Conservation (phyloP, 2,113 vertebrate genomes). For the Phalacrocorax aristotelis region DNA sequence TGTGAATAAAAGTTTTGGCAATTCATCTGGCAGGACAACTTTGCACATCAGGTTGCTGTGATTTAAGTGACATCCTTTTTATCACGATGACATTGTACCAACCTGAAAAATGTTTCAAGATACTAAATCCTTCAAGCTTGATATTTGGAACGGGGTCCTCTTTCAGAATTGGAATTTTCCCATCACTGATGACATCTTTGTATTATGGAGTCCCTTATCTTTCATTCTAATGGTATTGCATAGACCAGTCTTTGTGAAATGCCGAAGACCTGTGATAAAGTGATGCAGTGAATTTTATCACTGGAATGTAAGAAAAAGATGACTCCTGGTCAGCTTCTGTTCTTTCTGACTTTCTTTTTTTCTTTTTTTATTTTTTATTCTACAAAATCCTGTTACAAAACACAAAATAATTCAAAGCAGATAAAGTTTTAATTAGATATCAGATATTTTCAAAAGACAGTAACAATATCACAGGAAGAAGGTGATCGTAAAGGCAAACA, state of each 20-base stretch:
- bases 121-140: conserved; percentile 56
- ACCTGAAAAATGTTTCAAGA: conserved; percentile 60
- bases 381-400: background rate
- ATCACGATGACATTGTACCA: conserved; percentile 45
- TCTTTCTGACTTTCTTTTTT: background rate
- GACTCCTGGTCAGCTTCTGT: background rate
- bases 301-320: background rate
- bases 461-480: background rate
- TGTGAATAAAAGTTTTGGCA: background rate
- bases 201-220: conserved; percentile 47
- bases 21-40: background rate
- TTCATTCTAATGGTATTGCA: conserved; percentile 43
- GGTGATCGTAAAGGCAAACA: background rate
- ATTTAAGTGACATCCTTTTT: conserved; percentile 54
- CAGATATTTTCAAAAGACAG: conserved; percentile 3
- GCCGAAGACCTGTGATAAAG: conserved; percentile 44
- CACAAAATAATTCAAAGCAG: background rate
- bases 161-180: conserved; percentile 53
- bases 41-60: conserved; percentile 21
- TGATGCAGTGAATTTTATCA: conserved; percentile 42
- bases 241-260: conserved; percentile 26
- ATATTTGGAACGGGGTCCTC: conserved; percentile 49
- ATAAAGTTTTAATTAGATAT: background rate
- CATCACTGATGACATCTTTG: conserved; percentile 40
- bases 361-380: background rate